These are phyloP conservation scores for Anthopleura sola DNA, from an alignment of 64 coral and sea anemone genomes.

Conservation along the genomic window DNA sequence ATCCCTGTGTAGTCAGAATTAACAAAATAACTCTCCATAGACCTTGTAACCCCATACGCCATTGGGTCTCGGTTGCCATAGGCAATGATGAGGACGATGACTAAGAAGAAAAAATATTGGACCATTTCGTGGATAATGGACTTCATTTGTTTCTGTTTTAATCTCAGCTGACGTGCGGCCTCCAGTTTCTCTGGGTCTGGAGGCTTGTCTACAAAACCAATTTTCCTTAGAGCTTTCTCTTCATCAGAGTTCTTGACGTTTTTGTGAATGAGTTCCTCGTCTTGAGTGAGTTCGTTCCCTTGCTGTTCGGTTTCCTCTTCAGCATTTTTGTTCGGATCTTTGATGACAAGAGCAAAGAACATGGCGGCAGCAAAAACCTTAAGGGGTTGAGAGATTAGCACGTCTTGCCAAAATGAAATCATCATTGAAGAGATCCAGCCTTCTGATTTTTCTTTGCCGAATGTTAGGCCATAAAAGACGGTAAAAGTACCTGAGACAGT, in stretches of 20 bases:
- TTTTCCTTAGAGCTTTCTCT: slow-evolving; percentile 66
- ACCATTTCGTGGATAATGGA: slow-evolving; percentile 72
- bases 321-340: slow-evolving; percentile 78
- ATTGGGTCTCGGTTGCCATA: slow-evolving; percentile 86
- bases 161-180: slow-evolving; percentile 45
- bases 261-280: slow-evolving; percentile 69
- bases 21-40: slow-evolving; percentile 62
- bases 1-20: slow-evolving; percentile 59
- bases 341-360: slow-evolving; percentile 89
- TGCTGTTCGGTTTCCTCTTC: slow-evolving; percentile 56
- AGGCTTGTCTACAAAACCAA: slow-evolving; percentile 90
- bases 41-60: slow-evolving; percentile 65
- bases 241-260: slow-evolving; percentile 66
- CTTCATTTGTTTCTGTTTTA: slow-evolving; percentile 91
- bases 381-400: slow-evolving; percentile 79
- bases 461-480: slow-evolving; percentile 81
- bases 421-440: slow-evolving; percentile 89
- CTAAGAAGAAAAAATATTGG: slow-evolving; percentile 70
- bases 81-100: slow-evolving; percentile 57
- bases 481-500: slow-evolving; percentile 84
- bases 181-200: slow-evolving; percentile 73
- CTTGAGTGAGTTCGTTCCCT: slow-evolving; percentile 63
- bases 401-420: slow-evolving; percentile 96
- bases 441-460: slow-evolving; percentile 92
- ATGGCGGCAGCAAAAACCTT: slow-evolving; percentile 90